Conservation (phyloP, 2,888 invertebrate species). For the Epiperipatus broadwayi region DNA sequence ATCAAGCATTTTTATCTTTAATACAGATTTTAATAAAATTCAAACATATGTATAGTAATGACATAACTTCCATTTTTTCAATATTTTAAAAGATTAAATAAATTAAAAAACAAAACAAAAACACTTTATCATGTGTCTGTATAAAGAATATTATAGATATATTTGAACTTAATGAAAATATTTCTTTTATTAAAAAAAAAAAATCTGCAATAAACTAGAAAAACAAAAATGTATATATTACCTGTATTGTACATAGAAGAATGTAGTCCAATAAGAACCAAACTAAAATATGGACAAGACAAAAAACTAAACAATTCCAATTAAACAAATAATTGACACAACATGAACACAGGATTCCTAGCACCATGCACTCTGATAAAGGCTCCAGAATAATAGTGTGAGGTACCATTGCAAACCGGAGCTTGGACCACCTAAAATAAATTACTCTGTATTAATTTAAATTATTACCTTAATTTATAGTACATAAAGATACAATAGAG, state of each 20-base stretch:
- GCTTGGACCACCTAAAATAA: constrained; percentile 63
- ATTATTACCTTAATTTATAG: not conserved
- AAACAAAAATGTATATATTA: constrained; percentile 22
- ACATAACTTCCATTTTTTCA: no score
- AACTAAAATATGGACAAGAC: constrained; percentile 68
- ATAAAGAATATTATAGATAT: not conserved
- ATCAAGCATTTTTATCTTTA: no score
- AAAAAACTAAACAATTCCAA: constrained; percentile 75
- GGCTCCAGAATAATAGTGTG: constrained; percentile 77
- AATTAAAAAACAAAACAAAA: constrained; percentile 13
- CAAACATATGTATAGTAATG: no score
- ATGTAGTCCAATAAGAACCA: constrained; percentile 96
- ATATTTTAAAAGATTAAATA: no score
- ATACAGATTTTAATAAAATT: no score
- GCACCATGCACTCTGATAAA: constrained; percentile 76
- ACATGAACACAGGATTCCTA: constrained; percentile 79
- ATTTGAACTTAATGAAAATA: not conserved
- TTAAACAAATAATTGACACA: constrained; percentile 58
- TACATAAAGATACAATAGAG: constrained; percentile 9
- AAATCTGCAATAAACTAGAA: not conserved
- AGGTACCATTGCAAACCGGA: constrained; percentile 88
- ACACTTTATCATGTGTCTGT: not conserved
- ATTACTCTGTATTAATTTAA: constrained; percentile 1
- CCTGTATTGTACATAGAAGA: constrained; percentile 65
- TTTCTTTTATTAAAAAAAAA: constrained; percentile 3